These are phyloP conservation scores for Mormyrops attenuatus DNA, from an alignment of 2,797 vertebrate species.

Conservation along the genomic window DNA sequence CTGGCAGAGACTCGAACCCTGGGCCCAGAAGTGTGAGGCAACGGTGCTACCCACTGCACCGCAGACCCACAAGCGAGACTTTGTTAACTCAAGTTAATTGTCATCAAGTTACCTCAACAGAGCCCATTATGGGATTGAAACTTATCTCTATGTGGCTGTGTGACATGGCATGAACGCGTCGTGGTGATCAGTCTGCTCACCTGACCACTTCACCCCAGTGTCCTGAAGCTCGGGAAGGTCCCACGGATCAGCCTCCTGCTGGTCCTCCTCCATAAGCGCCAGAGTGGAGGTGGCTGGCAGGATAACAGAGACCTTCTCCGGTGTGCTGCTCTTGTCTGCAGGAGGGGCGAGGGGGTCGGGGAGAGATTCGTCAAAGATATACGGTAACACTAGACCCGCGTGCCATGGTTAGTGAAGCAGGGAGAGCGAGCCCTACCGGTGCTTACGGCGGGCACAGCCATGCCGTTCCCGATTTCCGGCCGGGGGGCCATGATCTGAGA, in stretches of 20 bases:
- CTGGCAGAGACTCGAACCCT: too few relatives aligned
- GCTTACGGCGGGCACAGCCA: constrained; percentile 30
- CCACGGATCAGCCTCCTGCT: constrained; percentile 71
- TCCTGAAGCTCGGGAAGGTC: constrained; percentile 73
- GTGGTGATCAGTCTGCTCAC: constrained; percentile 53
- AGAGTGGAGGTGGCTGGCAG: constrained; percentile 69
- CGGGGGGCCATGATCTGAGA: constrained; percentile 77
- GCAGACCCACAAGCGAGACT: neutral
- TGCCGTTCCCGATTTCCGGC: constrained; percentile 61
- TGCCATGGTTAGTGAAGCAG: neutral
- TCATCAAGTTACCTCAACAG: neutral
- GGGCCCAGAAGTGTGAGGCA: too few relatives aligned
- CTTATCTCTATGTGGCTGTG: neutral
- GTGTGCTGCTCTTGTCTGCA: constrained; percentile 37
- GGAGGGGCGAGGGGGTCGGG: neutral
- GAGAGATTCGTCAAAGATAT: neutral
- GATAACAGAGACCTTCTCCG: constrained; percentile 51
- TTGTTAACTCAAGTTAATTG: neutral
- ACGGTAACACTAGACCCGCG: neutral
- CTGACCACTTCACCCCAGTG: constrained; percentile 83
- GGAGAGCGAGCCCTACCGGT: neutral
- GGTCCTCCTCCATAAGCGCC: constrained; percentile 61
- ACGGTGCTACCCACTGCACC: neutral
- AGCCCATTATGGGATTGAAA: neutral
- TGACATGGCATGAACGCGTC: neutral